A percentile compares a stretch with the other conserved stretches of the same genome.
Evolutionary conservation across 1,140 invertebrate genomes (phyloP).

Genomic region (Drosophila simulans): DNA sequence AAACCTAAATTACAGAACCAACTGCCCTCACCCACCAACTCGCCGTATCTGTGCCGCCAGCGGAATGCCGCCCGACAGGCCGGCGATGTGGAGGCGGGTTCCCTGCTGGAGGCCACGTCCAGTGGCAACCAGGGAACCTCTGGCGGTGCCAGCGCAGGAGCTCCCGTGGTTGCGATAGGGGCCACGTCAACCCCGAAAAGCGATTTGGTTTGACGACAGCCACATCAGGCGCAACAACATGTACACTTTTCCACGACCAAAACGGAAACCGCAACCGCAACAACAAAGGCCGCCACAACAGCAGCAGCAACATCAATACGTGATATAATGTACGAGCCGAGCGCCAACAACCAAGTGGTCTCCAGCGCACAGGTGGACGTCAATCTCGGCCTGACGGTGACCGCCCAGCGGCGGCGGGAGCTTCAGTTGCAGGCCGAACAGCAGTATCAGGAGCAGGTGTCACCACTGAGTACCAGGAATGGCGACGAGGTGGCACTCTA

Average conservation of each 20-base stretch:
- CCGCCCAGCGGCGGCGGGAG: constrained; percentile 71
- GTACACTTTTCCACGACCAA: constrained; percentile 64
- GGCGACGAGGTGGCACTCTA: constrained; percentile 79
- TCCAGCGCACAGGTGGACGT: constrained; percentile 51
- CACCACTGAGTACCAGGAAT: constrained; percentile 57
- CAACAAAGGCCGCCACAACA: constrained; percentile 35
- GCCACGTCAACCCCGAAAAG: constrained; percentile 59
- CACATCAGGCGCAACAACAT: constrained; percentile 55
- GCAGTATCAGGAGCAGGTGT: constrained; percentile 69
- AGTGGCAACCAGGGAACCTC: constrained; percentile 31
- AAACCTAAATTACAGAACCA: constrained; percentile 85
- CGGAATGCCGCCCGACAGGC: constrained; percentile 86
- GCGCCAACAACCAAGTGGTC: constrained; percentile 54
- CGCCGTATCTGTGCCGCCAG: constrained; percentile 91
- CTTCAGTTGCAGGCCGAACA: constrained; percentile 70
- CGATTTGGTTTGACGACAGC: constrained; percentile 78
- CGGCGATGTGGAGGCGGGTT: constrained; percentile 81
- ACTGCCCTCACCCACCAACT: constrained; percentile 90
- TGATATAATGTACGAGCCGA: constrained; percentile 74
- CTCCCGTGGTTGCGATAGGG: constrained; percentile 29
- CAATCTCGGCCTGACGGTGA: constrained; percentile 55
- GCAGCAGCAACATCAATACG: constrained; percentile 51
- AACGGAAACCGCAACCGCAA: constrained; percentile 39
- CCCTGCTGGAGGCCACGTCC: constrained; percentile 63
- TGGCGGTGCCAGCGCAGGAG: constrained; percentile 12